Evolutionary conservation across 2,113 vertebrate species (phyloP).

Genomic region (Pelobates fuscus): DNA sequence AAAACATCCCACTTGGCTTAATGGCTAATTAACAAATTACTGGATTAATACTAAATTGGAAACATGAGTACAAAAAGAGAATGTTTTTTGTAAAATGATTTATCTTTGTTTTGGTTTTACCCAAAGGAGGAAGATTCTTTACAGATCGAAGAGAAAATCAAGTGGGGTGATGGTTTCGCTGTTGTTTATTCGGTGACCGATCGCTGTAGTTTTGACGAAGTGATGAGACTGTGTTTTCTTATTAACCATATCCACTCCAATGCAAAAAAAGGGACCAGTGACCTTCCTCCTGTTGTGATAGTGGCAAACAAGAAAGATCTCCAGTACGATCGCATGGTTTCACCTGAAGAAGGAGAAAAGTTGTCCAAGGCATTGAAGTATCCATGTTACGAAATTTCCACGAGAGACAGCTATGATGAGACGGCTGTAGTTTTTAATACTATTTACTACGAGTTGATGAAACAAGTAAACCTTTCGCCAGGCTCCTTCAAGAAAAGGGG

Average conservation of each 20-base stretch:
- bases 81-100: too few relatives aligned
- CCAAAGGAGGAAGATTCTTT: slow-evolving; percentile 75
- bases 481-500: slow-evolving; percentile 68
- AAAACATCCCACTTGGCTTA: too few relatives aligned
- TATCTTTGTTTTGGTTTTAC: too few relatives aligned
- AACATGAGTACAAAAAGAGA: too few relatives aligned
- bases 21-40: too few relatives aligned
- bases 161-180: slow-evolving; percentile 74
- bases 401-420: slow-evolving; percentile 75
- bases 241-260: slow-evolving; percentile 71
- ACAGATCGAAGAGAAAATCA: slow-evolving; percentile 79
- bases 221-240: slow-evolving; percentile 75
- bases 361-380: slow-evolving; percentile 71
- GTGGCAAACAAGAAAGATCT: slow-evolving; percentile 79
- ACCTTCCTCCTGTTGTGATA: slow-evolving; percentile 68
- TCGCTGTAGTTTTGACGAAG: slow-evolving; percentile 77
- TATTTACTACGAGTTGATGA: slow-evolving; percentile 66
- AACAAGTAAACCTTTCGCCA: slow-evolving; percentile 65
- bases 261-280: slow-evolving; percentile 55
- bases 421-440: slow-evolving; percentile 64
- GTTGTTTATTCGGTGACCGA: slow-evolving; percentile 78
- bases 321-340: slow-evolving; percentile 77
- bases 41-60: too few relatives aligned
- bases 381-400: slow-evolving; percentile 72
- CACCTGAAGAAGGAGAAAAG: slow-evolving; percentile 63